Conservation (phyloP, 2,113 vertebrate genomes). For the human (Homo sapiens) region DNA sequence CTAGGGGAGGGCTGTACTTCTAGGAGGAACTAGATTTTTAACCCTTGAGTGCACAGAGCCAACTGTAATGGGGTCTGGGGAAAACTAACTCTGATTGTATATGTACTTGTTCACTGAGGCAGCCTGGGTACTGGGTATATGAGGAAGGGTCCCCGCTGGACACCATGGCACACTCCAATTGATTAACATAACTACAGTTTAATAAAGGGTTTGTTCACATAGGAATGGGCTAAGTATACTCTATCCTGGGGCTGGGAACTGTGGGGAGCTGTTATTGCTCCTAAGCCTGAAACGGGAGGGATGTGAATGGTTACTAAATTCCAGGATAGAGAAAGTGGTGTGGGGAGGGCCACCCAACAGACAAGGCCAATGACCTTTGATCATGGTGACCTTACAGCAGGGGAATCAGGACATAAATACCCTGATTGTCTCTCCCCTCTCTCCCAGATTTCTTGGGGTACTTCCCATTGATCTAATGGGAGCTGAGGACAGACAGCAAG, state of each 20-base stretch:
- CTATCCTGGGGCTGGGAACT: not conserved
- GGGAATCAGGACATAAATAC: not conserved
- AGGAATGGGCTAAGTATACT: not conserved
- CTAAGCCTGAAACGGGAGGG: not conserved
- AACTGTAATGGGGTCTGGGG: not conserved
- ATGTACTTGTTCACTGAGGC: not conserved
- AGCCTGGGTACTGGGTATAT: not conserved
- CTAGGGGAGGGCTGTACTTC: not conserved
- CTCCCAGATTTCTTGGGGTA: not conserved
- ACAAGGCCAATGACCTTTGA: not conserved
- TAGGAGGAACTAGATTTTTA: not conserved
- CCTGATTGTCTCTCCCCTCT: not conserved
- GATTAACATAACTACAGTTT: not conserved
- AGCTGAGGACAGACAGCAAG: not conserved
- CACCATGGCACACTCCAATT: not conserved
- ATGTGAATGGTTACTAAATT: not conserved
- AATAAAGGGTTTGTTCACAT: not conserved
- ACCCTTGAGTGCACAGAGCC: not conserved
- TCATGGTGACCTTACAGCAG: not conserved
- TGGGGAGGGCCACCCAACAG: not conserved
- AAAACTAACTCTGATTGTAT: not conserved
- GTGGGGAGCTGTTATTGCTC: not conserved
- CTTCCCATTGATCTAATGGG: not conserved
- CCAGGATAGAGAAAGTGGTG: not conserved
- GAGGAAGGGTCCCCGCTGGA: not conserved